Evolutionary conservation across 2,888 invertebrate genomes (phyloP), one percentile per base, ranked within the genome.

Genomic region (Meliscaeva auricollis): DNA sequence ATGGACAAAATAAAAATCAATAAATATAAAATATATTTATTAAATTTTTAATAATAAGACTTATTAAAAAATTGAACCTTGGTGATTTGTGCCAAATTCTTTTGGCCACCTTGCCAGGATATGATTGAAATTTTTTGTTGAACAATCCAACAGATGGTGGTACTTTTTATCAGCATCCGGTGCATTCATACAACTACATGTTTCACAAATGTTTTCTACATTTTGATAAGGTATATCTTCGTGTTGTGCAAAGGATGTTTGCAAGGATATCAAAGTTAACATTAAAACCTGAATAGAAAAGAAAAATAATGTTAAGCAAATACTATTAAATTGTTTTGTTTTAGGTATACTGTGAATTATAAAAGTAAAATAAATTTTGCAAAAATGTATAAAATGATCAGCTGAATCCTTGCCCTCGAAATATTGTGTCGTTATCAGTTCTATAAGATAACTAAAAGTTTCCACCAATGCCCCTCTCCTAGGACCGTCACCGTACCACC

Each of bases 101-200:
- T 79, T 50, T 0, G 92, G 92, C 92, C 92, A 92, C 26, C 90
- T 89, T 0, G 91, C 89, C 30, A 92, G 85, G 15, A 92, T 91
- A 48, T 92, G 91, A 38, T 89, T 89, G 17, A 92, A 91, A 52
- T 89, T 89, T 83, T 89, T 90, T 68, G 87, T 87, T 1, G 89
- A 88, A 76, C 92, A 92, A 74, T 90, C 90, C 9, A 92, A 87
- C 3, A 90, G 87, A 56, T 90, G 89, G 77, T 91, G 90, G 7
- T 87, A 60, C 0, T 87, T 87, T 20, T 87, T 88, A 17, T 88
- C 88, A 22, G 56, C 88, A 50, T 91, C 90, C 83, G 89, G 88
- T n/a, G 87, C 82, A 15, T 84, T 87, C 20, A 89, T 80, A 64
- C 92, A 92, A 8, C 87, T 48, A 78, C 92, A 92, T 11, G 88